Percentiles rank a stretch among this genome's conserved stretches.
Conservation (phyloP, 2,797 vertebrate genomes). For the Ceryle rudis region DNA sequence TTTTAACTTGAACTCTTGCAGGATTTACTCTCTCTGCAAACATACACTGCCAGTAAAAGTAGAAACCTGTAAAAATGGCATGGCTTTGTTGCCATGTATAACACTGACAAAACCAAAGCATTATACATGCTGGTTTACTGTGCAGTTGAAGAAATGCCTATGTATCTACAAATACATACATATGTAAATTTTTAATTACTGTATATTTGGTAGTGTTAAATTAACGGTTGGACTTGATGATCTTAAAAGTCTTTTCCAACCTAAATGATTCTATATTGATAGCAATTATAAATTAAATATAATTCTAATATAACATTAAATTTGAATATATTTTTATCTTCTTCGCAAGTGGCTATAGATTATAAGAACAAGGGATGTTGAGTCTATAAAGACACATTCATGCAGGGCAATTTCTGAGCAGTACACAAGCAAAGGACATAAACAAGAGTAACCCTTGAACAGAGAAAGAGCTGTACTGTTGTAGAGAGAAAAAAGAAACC, state of each 20-base stretch:
- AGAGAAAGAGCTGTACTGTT: not conserved
- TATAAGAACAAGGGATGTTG: not conserved
- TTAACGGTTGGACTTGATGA: not conserved
- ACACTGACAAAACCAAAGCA: not conserved
- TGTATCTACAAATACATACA: fast-evolving
- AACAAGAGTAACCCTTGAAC: not conserved
- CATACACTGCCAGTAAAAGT: not conserved
- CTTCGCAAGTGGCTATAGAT: not conserved
- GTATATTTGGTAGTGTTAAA: not conserved
- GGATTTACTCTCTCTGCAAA: not conserved
- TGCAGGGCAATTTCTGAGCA: not conserved
- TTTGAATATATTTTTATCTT: not conserved
- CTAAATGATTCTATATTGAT: not conserved
- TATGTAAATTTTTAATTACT: not conserved
- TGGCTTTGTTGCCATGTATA: not conserved
- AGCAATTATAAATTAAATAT: not conserved
- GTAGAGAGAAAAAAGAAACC: not conserved
- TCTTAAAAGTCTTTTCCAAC: not conserved
- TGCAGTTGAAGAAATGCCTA: not conserved
- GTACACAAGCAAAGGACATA: not conserved
- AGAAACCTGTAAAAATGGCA: not conserved
- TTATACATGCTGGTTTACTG: not conserved
- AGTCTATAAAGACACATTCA: not conserved
- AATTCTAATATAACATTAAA: not conserved
- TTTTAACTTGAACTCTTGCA: not conserved